Base-by-base conservation (phyloP, 2,797 vertebrate genomes). In the Micromesistius poutassou region DNA sequence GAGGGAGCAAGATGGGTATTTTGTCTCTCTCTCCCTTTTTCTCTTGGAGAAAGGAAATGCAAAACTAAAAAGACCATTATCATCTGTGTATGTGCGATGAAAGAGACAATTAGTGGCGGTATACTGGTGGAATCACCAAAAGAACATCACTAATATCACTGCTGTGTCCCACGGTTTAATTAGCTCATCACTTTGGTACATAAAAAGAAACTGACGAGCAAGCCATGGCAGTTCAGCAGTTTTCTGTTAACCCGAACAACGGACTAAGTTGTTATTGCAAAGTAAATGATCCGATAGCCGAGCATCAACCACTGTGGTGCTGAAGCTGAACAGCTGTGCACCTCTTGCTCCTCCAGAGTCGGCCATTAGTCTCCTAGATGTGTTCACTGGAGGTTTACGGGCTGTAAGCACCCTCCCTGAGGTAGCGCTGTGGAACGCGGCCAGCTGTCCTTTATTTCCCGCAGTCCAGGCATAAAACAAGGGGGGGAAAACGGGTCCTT, bases 321-420 rank as follows among this genome's bases (percentile, higher is more conserved):
- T 28, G 55, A 68, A 28, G 62, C 25, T 4, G 7, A 28, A 28
- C 62, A 68, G 62, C 62, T 68, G 62, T 28, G 9, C 62, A 4
- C 62, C 62, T 68, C 12, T 68, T 3, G 62, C n/a, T 68, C 62
- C 62, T 28, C 25, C 10, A 12, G 62, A 12, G 62, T 28, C 25
- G 62, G 25, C 62, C 55, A 62, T 62, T 62, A 62, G 55, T 62
- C 55, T 62, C 22, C 55, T 25, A 8, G 55, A 25, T 25, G 55
- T 8, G 55, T 62, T 62, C 62, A 28, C 62, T n/a, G 62, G 62
- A 68, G 62, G n/a, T 68, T 68, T 68, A 68, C n/a, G 25, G 62
- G 28, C 62, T 10, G 62, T 28, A 13, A 68, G 62, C 62, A 28
- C 8, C 62, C n/a, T 28, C 25, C 25, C 25, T 13, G 25, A 28